Percentiles rank a stretch among this genome's conserved stretches.
Conservation (phyloP, 2,113 vertebrate species). For the Lates calcarifer region DNA sequence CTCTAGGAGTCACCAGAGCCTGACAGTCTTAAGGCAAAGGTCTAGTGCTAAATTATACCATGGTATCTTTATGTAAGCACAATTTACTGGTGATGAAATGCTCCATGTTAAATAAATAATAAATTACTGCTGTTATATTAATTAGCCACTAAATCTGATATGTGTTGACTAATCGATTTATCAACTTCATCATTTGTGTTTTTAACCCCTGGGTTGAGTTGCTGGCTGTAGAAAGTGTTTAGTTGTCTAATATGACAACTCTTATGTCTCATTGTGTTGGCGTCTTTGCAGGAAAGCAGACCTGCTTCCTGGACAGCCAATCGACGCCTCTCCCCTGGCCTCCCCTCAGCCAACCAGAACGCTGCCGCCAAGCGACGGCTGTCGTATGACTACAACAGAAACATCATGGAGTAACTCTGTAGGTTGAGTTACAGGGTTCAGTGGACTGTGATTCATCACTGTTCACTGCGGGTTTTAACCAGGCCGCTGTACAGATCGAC, state of each 20-base stretch:
- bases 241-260: not conserved
- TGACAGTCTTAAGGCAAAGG: too few species aligned
- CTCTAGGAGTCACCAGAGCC: too few species aligned
- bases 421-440: slow-evolving; percentile 1
- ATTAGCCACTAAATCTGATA: too few species aligned
- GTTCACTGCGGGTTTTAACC: slow-evolving; percentile 2
- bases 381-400: slow-evolving; percentile 83
- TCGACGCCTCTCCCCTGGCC: too few species aligned
- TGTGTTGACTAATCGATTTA: not conserved
- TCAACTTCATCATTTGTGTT: not conserved
- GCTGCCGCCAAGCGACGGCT: slow-evolving; percentile 77
- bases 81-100: too few species aligned
- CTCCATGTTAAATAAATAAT: too few species aligned
- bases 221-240: not conserved
- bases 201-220: not conserved
- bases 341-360: too few species aligned
- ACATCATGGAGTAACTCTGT: slow-evolving; percentile 60
- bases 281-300: slow-evolving; percentile 63
- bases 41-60: too few species aligned
- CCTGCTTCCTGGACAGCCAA: slow-evolving; percentile 38
- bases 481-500: not conserved
- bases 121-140: not conserved
- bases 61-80: too few species aligned
- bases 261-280: not conserved
- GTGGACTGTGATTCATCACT: not conserved